Percentiles rank a stretch among this genome's conserved stretches.
Evolutionary conservation across 2,888 invertebrate species (phyloP).

Genomic region (Zaprionus obscuricornis): DNA sequence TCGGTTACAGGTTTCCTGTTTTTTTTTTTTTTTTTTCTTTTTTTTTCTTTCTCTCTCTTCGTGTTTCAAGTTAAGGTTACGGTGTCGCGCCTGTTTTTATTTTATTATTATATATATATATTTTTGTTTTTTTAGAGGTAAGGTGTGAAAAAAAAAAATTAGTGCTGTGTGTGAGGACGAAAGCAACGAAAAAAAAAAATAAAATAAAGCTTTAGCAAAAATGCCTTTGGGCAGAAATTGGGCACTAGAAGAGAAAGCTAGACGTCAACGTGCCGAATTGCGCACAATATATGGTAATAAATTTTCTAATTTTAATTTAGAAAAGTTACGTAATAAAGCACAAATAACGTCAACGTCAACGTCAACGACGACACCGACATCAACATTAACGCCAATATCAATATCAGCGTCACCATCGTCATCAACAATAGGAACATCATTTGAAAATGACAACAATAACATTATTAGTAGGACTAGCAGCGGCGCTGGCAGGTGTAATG

Average conservation of each 20-base stretch:
- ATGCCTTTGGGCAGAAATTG: constrained; percentile 35
- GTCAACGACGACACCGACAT: not conserved
- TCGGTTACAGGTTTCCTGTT: constrained; percentile 15
- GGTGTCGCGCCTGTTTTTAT: too few relatives aligned
- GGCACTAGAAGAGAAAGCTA: constrained; percentile 30
- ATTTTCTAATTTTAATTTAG: constrained; percentile 49
- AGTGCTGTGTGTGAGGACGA: too few relatives aligned
- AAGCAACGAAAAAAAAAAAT: too few relatives aligned
- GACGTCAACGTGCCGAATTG: constrained; percentile 55
- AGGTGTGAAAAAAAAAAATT: too few relatives aligned
- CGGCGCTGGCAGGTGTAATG: too few relatives aligned
- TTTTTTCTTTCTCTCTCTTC: not conserved
- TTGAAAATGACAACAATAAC: too few relatives aligned
- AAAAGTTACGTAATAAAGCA: constrained; percentile 18
- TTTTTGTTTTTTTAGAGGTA: too few relatives aligned
- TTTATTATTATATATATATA: too few relatives aligned
- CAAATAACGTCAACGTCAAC: not conserved
- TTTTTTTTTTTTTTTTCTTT: not conserved
- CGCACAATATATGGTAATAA: constrained; percentile 60
- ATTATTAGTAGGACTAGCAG: too few relatives aligned
- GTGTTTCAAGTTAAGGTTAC: not conserved
- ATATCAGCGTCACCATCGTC: too few relatives aligned
- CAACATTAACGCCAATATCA: too few relatives aligned
- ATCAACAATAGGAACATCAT: too few relatives aligned
- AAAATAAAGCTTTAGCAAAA: constrained; percentile 1